Percentiles rank a stretch among this genome's conserved stretches.
Evolutionary conservation across 2,888 invertebrate genomes (phyloP).

Genomic region (Polydrusus cervinus): DNA sequence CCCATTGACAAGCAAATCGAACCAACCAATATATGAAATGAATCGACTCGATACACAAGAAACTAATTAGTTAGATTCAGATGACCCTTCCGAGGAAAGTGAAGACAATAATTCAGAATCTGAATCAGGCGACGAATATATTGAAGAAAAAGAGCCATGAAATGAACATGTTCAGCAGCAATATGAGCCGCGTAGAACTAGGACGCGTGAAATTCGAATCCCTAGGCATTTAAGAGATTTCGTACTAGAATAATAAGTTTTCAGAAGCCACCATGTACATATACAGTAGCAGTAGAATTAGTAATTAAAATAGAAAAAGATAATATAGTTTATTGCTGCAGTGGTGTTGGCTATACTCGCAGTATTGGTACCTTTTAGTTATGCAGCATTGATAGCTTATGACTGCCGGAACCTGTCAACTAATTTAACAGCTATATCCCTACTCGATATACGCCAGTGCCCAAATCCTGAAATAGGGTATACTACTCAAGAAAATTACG

Average conservation of each 20-base stretch:
- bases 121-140: too few species aligned
- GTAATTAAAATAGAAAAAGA: neutral
- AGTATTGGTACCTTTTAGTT: neutral
- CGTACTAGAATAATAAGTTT: neutral
- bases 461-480: conserved; percentile 4
- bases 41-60: too few species aligned
- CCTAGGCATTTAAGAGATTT: neutral
- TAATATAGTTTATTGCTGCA: neutral
- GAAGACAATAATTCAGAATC: too few species aligned
- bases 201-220: neutral
- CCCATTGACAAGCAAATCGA: too few species aligned
- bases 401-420: neutral
- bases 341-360: neutral
- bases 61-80: too few species aligned
- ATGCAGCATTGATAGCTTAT: neutral
- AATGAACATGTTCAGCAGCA: neutral
- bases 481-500: neutral
- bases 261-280: neutral
- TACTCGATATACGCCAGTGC: neutral
- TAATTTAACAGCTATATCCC: neutral
- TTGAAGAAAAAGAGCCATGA: too few species aligned
- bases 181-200: neutral
- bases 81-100: too few species aligned
- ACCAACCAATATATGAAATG: too few species aligned
- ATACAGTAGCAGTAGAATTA: neutral